These are phyloP conservation scores for Hyposmocoma kahamanoa DNA, from an alignment of 1,140 invertebrate genomes.

Conservation along the genomic window DNA sequence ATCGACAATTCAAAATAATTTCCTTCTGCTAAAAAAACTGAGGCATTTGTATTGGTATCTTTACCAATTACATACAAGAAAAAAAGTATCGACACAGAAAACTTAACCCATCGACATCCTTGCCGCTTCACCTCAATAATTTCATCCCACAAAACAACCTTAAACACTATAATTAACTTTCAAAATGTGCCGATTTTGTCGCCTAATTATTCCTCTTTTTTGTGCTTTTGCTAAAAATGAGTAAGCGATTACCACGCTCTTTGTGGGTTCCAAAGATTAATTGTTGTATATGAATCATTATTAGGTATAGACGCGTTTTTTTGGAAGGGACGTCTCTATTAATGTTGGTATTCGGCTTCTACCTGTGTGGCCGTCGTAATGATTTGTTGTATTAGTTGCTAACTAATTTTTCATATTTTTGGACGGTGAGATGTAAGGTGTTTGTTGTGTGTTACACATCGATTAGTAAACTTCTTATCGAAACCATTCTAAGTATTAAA, in stretches of 20 bases:
- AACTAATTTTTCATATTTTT: slow-evolving; percentile 28
- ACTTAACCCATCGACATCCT: too few relatives aligned
- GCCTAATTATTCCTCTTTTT: too few relatives aligned
- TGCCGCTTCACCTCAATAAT: slow-evolving; percentile 37
- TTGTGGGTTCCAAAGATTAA: slow-evolving; percentile 47
- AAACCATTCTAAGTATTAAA: too few relatives aligned
- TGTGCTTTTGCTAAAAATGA: slow-evolving; percentile 45
- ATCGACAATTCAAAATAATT: too few relatives aligned
- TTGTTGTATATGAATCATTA: slow-evolving; percentile 39
- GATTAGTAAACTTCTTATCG: slow-evolving; percentile 29
- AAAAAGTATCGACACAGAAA: too few relatives aligned
- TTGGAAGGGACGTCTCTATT: slow-evolving; percentile 31
- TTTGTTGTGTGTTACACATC: slow-evolving; percentile 26
- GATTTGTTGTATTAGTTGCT: slow-evolving; percentile 37
- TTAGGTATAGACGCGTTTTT: slow-evolving; percentile 25
- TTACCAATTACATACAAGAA: too few relatives aligned
- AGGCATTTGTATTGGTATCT: too few relatives aligned
- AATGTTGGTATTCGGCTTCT: slow-evolving; percentile 28
- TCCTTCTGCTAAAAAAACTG: too few relatives aligned
- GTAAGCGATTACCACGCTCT: slow-evolving; percentile 43
- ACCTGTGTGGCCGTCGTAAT: slow-evolving; percentile 36
- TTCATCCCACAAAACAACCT: slow-evolving; percentile 26
- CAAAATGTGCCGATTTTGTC: slow-evolving; percentile 54
- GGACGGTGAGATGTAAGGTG: slow-evolving; percentile 12
- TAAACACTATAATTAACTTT: slow-evolving; percentile 35